Base-by-base conservation (phyloP, 2,888 invertebrate genomes). In the Platycheirus rosarum region DNA sequence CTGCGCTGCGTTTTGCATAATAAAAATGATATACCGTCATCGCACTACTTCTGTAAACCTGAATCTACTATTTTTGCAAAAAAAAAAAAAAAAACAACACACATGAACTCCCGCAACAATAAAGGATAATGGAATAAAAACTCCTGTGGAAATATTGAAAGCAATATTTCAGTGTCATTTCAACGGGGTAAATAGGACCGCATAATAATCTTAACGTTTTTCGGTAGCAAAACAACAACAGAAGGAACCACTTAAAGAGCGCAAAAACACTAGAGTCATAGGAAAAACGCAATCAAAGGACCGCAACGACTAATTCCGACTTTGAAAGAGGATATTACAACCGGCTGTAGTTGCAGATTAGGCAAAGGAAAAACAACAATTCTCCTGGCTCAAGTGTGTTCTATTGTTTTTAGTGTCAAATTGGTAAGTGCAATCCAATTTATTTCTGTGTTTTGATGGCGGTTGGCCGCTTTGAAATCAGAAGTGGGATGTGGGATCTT, bases 1-100 rank as follows among this genome's bases (percentile, higher is more conserved):
- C 66, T 82, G 63, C 77, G 49, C 68, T 82, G 82, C 82, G 82
- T 82, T 82, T 82, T 82, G 82, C 82, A 82, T 82, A 82, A 77
- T 82, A 82, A 82, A 82, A 77, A 71, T 82, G 82, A 82, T 77
- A 73, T 82, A 82, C 82, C 82, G 73, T 55, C 77, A 73, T 82
- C 82, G 82, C 82, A 82, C 82, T 82, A 82, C 77, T 77, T 57
- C 62, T 71, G 73, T 63, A 77, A 48, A 75, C 76, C 29, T 65
- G 49, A 49, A 65, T 60, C n/a, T 57, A 26, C 16, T 26, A 46
- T 57, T 70, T 26, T n/a, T 69, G 14, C 37, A 14, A 9, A 13
- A 42, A 8, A n/a, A 63, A 35, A 20, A 57, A 18, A 26, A 26
- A 18, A 44, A 1, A 40, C n/a, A n/a, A n/a, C n/a, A n/a, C 14